Percentiles rank a stretch among this genome's conserved stretches.
phyloP scores from a whole-genome alignment of 2,888 invertebrate genomes.

The Frankliniella intonsa region DNA sequence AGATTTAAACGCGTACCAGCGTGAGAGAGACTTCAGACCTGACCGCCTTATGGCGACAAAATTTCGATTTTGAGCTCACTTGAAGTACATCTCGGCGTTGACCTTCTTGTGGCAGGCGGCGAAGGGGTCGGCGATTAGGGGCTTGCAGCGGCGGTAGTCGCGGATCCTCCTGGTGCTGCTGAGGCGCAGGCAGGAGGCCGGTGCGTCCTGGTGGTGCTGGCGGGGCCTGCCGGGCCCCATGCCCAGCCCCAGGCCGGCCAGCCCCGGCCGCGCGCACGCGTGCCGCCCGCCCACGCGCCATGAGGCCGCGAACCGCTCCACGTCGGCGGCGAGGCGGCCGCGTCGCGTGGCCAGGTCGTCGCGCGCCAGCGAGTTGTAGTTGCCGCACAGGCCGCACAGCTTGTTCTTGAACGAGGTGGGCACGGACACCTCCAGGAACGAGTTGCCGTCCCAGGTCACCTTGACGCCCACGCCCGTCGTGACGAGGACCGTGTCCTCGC shows the following conservation, averaged over 20 bases:
- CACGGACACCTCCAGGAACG: constrained; percentile 79
- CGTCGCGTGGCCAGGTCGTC: constrained; percentile 76
- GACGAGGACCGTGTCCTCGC: constrained; percentile 62
- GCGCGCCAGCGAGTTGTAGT: constrained; percentile 79
- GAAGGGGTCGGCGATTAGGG: constrained; percentile 57
- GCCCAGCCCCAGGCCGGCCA: constrained; percentile 33
- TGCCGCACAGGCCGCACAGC: constrained; percentile 90
- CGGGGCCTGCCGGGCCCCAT: constrained; percentile 34
- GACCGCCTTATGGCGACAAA: too few species aligned
- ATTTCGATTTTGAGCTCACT: constrained; percentile 45
- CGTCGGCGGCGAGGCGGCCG: constrained; percentile 61
- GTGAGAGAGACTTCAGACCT: too few species aligned
- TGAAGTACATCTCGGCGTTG: constrained; percentile 75
- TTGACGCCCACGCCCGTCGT: constrained; percentile 69
- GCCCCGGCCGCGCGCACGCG: constrained; percentile 56
- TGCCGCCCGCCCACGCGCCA: constrained; percentile 84
- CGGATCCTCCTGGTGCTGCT: constrained; percentile 35
- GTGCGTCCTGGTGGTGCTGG: constrained; percentile 33
- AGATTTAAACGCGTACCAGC: constrained; percentile 33
- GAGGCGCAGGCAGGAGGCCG: constrained; percentile 35
- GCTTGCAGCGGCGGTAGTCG: constrained; percentile 50
- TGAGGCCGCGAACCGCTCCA: constrained; percentile 72
- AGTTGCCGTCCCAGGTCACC: constrained; percentile 88
- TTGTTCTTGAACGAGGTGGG: constrained; percentile 64
- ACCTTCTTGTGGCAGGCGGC: constrained; percentile 72